phyloP scores from a whole-genome alignment of 2,888 invertebrate species.

The Lomographa bimaculata region DNA sequence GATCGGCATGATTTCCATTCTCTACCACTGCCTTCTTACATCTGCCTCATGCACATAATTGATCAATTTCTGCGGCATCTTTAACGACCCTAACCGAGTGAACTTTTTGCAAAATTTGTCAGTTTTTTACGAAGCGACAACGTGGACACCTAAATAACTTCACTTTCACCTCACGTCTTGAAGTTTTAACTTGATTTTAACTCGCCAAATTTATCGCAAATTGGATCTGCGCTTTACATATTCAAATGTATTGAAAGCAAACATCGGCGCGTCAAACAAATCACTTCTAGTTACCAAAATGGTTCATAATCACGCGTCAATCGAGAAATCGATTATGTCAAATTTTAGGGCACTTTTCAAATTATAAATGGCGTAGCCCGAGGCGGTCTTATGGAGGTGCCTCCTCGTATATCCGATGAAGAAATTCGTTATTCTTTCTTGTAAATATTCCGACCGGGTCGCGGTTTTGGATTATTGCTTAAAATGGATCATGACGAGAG shows the following conservation, averaged over 20 bases:
- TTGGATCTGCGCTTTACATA: conserved; percentile 44
- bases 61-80: too few relatives aligned
- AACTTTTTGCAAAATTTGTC: too few relatives aligned
- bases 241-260: conserved; percentile 58
- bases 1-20: too few relatives aligned
- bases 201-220: conserved; percentile 26
- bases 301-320: conserved; percentile 36
- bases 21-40: too few relatives aligned
- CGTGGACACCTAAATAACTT: too few relatives aligned
- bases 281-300: conserved; percentile 47
- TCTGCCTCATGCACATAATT: too few relatives aligned
- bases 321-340: conserved; percentile 48
- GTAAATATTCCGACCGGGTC: conserved; percentile 53
- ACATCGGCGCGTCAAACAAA: conserved; percentile 51
- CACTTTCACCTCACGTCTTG: conserved; percentile 17
- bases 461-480: conserved; percentile 44
- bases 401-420: conserved; percentile 23
- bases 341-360: conserved; percentile 43
- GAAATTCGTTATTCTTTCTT: conserved; percentile 42
- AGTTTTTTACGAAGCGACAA: too few relatives aligned
- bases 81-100: too few relatives aligned
- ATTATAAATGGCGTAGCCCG: conserved; percentile 27
- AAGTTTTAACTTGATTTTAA: neutral
- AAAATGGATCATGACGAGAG: too few relatives aligned
- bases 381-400: too few relatives aligned